Evolutionary conservation across 1,140 invertebrate genomes (phyloP).

Genomic region (Andrena cerasifolii): DNA sequence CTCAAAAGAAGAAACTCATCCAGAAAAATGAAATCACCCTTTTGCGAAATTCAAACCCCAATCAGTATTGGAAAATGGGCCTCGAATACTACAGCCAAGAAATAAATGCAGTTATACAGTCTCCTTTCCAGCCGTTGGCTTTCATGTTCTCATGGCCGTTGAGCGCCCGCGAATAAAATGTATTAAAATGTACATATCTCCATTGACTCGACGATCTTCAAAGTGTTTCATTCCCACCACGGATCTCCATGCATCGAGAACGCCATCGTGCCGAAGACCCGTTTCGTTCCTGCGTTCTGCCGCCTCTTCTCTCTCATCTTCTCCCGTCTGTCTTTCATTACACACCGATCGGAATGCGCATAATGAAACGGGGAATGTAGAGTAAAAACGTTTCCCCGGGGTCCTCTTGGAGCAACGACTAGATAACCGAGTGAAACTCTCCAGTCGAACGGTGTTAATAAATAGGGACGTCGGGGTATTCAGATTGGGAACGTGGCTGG

Average conservation of each 20-base stretch:
- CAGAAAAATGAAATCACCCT: too few relatives aligned
- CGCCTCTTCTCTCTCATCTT: background rate
- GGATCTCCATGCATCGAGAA: slow-evolving; percentile 8
- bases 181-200: background rate
- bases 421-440: slow-evolving; percentile 1
- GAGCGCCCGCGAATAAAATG: background rate
- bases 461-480: background rate
- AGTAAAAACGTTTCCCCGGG: slow-evolving; percentile 13
- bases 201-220: background rate
- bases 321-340: slow-evolving; percentile 10
- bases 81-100: background rate
- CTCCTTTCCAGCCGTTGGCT: background rate
- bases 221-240: slow-evolving; percentile 7
- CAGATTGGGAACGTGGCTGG: slow-evolving; percentile 7
- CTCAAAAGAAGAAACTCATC: too few relatives aligned
- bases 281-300: background rate
- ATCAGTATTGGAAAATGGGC: background rate
- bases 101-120: background rate
- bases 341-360: slow-evolving; percentile 7
- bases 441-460: slow-evolving; percentile 6
- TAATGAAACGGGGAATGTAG: slow-evolving; percentile 12
- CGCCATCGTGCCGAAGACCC: slow-evolving; percentile 6
- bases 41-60: too few relatives aligned
- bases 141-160: background rate
- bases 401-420: background rate